Percentiles rank a stretch among this genome's conserved stretches.
phyloP scores from a whole-genome alignment of 1,140 invertebrate species.

The Dufourea novaeangliae region DNA sequence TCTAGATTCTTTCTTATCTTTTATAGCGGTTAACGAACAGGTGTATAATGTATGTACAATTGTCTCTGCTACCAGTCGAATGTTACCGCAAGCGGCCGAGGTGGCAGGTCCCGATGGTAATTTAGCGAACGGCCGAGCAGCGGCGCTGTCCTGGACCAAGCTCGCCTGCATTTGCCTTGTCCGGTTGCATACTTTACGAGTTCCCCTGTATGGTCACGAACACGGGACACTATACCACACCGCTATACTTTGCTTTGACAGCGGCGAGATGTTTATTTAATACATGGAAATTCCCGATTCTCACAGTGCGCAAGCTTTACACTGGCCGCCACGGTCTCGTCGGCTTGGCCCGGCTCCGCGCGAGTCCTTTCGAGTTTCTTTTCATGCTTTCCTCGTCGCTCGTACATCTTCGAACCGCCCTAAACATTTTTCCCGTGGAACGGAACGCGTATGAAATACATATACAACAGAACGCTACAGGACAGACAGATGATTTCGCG shows the following conservation, averaged over 20 bases:
- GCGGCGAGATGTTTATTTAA: constrained; percentile 62
- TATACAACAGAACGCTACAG: too few species aligned
- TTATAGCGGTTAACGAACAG: not conserved
- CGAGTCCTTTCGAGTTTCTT: constrained; percentile 21
- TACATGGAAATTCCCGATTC: constrained; percentile 60
- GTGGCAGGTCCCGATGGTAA: constrained; percentile 55
- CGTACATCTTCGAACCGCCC: constrained; percentile 15
- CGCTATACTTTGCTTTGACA: constrained; percentile 43
- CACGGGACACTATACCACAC: constrained; percentile 37
- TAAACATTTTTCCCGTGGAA: constrained; percentile 20
- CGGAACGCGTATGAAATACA: not conserved
- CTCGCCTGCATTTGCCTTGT: constrained; percentile 34
- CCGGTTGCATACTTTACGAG: constrained; percentile 57
- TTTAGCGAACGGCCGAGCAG: constrained; percentile 47
- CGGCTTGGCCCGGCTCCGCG: constrained; percentile 17
- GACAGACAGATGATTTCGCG: too few species aligned
- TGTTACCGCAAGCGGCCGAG: constrained; percentile 15
- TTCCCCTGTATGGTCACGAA: constrained; percentile 59
- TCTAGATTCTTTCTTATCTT: not conserved
- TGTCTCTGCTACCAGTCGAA: constrained; percentile 19
- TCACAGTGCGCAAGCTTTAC: not conserved
- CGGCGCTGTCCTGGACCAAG: constrained; percentile 19
- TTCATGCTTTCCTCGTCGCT: constrained; percentile 1
- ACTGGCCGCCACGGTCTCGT: not conserved
- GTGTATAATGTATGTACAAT: too few species aligned